These are phyloP conservation scores for Larimichthys crocea DNA, from an alignment of 2,113 vertebrate species.

Conservation along the genomic window DNA sequence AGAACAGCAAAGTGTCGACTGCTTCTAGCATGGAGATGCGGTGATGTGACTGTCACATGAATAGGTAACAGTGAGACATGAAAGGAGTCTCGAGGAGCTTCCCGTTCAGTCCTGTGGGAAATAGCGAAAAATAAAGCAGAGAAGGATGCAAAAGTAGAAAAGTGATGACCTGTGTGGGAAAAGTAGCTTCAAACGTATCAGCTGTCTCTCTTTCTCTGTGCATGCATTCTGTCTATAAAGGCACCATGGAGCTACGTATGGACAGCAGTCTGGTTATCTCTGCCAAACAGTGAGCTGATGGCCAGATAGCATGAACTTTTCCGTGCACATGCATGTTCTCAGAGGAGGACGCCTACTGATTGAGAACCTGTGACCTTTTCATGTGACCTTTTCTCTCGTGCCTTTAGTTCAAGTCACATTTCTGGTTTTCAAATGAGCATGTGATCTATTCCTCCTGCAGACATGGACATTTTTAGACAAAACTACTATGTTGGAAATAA, in stretches of 20 bases:
- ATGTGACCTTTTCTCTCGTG: constrained; percentile 11
- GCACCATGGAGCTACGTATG: background rate
- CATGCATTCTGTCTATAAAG: background rate
- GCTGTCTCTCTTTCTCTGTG: background rate
- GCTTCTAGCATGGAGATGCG: constrained; percentile 10
- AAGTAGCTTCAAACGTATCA: background rate
- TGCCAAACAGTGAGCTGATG: background rate
- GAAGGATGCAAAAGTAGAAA: constrained; percentile 1
- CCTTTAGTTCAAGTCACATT: background rate
- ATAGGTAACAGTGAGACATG: constrained; percentile 9
- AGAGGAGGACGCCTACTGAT: constrained; percentile 32
- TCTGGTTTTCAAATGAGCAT: background rate
- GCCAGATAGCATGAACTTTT: constrained; percentile 7
- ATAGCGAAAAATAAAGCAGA: background rate
- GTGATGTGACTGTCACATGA: constrained; percentile 20
- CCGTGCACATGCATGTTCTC: background rate
- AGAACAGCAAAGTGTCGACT: constrained; percentile 18
- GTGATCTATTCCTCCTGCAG: background rate
- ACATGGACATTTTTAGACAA: background rate
- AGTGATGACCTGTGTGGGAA: constrained; percentile 19
- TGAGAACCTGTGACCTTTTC: constrained; percentile 28
- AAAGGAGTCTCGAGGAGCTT: background rate
- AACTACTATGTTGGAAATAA: too few relatives aligned
- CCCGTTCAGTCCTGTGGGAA: constrained; percentile 6
- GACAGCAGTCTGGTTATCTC: constrained; percentile 9